Percentiles rank a stretch among this genome's conserved stretches.
These are phyloP conservation scores for Parnassius orleans DNA, from an alignment of 2,888 invertebrate genomes.

Conservation along the genomic window DNA sequence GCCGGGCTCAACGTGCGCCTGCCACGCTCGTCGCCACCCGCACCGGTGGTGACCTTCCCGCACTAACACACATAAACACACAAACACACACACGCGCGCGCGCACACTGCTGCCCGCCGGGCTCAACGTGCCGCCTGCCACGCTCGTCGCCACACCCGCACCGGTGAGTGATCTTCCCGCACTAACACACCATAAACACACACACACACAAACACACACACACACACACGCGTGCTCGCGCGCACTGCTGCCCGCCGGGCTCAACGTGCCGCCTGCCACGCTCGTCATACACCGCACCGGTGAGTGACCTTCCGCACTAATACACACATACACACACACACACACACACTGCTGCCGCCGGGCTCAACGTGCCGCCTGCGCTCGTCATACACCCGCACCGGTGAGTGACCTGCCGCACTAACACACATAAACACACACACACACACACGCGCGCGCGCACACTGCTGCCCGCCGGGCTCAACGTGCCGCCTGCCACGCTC, in stretches of 20 bases:
- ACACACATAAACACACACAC: too few species aligned
- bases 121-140: conserved; percentile 84
- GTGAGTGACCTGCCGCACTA: neutral
- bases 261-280: conserved; percentile 93
- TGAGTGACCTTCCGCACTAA: conserved; percentile 15
- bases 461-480: conserved; percentile 55
- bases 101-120: too few species aligned
- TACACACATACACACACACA: too few species aligned
- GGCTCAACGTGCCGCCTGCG: neutral
- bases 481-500: neutral
- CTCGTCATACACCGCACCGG: conserved; percentile 48
- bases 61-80: too few species aligned
- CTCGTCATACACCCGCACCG: neutral
- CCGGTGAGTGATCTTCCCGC: conserved; percentile 26
- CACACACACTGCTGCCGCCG: too few species aligned
- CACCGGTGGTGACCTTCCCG: conserved; percentile 37
- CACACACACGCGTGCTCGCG: neutral
- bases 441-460: conserved; percentile 31
- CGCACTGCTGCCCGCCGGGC: conserved; percentile 84
- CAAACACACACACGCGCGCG: too few species aligned
- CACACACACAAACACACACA: too few species aligned
- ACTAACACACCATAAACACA: too few species aligned
- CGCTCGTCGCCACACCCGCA: too few species aligned
- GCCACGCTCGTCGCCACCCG: conserved; percentile 74
- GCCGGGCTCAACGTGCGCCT: conserved; percentile 90